Base-by-base conservation (phyloP, 2,888 invertebrate genomes). In the Melanophora roralis region DNA sequence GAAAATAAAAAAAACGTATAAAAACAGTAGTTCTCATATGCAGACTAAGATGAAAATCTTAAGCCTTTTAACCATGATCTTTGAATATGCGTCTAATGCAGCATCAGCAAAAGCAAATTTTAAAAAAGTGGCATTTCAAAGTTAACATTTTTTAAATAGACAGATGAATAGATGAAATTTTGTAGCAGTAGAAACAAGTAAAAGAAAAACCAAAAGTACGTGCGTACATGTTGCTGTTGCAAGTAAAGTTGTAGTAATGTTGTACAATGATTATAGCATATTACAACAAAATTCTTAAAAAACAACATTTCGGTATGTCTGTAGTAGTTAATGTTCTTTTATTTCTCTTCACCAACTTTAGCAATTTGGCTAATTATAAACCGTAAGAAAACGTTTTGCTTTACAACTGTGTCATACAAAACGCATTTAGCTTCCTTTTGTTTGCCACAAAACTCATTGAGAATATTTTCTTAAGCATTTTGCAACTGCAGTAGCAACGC, bases 81-180 rank as follows among this genome's bases (percentile, higher is more conserved):
- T 71, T 71, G 76, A 76, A 76, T 71, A 71, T 76, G 76, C 76
- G 69, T 76, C 71, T 69, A 55, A 34, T 69, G 47, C 32, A 27
- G 3, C 27, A 27, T 6, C 27, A 27, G 21, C 62, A 27, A 27
- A 34, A 34, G 69, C 21, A 69, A 69, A 68, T 23, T 40, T 40
- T 64, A 64, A 64, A 77, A 64, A 64, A 77, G 69, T 77, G 69
- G 64, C 76, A 77, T 77, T 77, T 77, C 76, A 77, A 77, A 71
- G 76, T 71, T 77, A 77, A 77, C 71, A 71, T 77, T 77, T 77
- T n/a, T 68, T 57, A 65, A 77, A 77, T 71, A 77, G 76, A 77
- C 76, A 77, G 76, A 71, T 77, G 76, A 77, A 77, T 77, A 77
- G 76, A 71, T 77, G 76, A 77, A 77, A 77, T 77, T 69, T 57